These are phyloP conservation scores for Florisuga fusca DNA, from an alignment of 2,797 vertebrate genomes.

Conservation along the genomic window DNA sequence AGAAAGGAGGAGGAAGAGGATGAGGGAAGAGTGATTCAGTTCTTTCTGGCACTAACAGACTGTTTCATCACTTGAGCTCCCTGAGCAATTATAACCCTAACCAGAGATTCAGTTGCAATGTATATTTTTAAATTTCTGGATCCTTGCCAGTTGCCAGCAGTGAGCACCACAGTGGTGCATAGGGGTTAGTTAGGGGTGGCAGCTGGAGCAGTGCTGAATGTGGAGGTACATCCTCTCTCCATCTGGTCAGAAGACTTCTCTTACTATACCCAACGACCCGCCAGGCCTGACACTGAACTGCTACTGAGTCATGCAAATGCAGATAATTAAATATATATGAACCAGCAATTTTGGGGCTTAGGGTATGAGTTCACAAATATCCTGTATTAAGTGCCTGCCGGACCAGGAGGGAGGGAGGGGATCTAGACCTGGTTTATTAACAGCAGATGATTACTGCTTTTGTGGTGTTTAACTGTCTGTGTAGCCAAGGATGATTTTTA, in stretches of 20 bases:
- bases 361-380: background rate
- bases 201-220: background rate
- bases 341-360: background rate
- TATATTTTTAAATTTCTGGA: background rate
- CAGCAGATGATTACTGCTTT: background rate
- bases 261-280: fast-evolving
- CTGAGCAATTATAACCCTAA: background rate
- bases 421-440: background rate
- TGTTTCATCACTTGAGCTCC: background rate
- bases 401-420: background rate
- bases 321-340: background rate
- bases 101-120: background rate
- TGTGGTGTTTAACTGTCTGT: background rate
- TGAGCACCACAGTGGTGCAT: background rate
- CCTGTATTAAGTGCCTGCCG: background rate
- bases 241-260: background rate
- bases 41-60: background rate
- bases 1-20: background rate
- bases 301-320: background rate
- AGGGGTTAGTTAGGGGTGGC: background rate
- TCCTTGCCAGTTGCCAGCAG: background rate
- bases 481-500: background rate
- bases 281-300: background rate
- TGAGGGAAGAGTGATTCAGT: background rate
- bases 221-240: background rate